Evolutionary conservation across 2,888 invertebrate genomes (phyloP).

Genomic region (Eristalinus aeneus): DNA sequence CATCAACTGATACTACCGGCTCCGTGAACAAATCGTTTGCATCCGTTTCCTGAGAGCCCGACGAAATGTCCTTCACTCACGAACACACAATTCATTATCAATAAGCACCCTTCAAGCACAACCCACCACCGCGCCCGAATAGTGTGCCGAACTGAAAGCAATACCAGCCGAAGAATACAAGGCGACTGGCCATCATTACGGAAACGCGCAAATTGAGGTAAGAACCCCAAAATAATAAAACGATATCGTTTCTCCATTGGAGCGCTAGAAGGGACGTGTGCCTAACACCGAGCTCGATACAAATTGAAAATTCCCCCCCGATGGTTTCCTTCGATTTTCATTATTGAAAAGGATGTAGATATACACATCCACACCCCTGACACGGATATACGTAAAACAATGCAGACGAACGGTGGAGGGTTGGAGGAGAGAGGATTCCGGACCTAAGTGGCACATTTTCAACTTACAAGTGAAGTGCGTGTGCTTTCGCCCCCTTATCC

Average conservation of each 20-base stretch:
- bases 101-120: slow-evolving; percentile 49
- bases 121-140: background rate
- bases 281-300: slow-evolving; percentile 32
- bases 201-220: slow-evolving; percentile 63
- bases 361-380: slow-evolving; percentile 26
- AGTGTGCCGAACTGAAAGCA: background rate
- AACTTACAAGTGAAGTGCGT: slow-evolving; percentile 26
- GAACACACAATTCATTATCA: slow-evolving; percentile 49
- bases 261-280: slow-evolving; percentile 53
- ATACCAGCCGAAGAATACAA: slow-evolving; percentile 15
- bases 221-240: slow-evolving; percentile 61
- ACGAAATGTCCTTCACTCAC: slow-evolving; percentile 23
- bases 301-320: slow-evolving; percentile 19
- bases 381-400: slow-evolving; percentile 47
- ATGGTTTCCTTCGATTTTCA: slow-evolving; percentile 3
- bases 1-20: background rate
- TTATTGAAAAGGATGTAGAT: slow-evolving; percentile 63
- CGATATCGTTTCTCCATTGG: slow-evolving; percentile 57
- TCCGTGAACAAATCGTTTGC: slow-evolving; percentile 21
- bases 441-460: slow-evolving; percentile 30
- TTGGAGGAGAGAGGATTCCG: slow-evolving; percentile 22
- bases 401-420: no score
- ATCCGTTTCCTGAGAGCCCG: slow-evolving; percentile 12
- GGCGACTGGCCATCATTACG: slow-evolving; percentile 49
- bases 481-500: slow-evolving; percentile 30